These are phyloP conservation scores for Apaloderma vittatum DNA, from an alignment of 2,113 vertebrate species.

Conservation along the genomic window DNA sequence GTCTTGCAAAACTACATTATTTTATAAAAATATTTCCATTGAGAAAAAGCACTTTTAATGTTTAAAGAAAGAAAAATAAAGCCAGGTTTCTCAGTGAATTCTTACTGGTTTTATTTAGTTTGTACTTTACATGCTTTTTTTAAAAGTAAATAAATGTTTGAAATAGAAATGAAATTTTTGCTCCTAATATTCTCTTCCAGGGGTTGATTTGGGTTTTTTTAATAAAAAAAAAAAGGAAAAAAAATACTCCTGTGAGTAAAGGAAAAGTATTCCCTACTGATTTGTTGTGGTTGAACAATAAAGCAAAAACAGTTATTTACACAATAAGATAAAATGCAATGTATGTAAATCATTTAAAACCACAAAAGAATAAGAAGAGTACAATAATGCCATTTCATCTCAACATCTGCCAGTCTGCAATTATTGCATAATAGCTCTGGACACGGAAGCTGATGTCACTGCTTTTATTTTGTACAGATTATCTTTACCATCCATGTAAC, in stretches of 20 bases:
- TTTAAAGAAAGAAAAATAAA: neutral
- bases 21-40: neutral
- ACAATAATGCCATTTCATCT: neutral
- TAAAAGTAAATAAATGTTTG: neutral
- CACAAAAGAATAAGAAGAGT: neutral
- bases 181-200: neutral
- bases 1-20: neutral
- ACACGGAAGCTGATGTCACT: neutral
- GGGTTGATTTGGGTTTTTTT: neutral
- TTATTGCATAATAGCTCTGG: neutral
- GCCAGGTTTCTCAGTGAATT: neutral
- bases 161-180: neutral
- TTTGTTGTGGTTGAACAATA: neutral
- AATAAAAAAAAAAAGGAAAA: neutral
- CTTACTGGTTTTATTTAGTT: neutral
- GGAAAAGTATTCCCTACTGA: neutral
- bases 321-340: neutral
- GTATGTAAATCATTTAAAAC: neutral
- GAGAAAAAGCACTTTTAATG: accelerated
- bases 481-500: neutral
- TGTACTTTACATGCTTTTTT: neutral
- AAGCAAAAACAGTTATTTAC: neutral
- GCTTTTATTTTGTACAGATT: neutral
- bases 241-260: neutral
- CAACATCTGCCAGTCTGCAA: neutral